Evolutionary conservation across 2,797 vertebrate species (phyloP).

Genomic region (Craterocephalus amniculus): DNA sequence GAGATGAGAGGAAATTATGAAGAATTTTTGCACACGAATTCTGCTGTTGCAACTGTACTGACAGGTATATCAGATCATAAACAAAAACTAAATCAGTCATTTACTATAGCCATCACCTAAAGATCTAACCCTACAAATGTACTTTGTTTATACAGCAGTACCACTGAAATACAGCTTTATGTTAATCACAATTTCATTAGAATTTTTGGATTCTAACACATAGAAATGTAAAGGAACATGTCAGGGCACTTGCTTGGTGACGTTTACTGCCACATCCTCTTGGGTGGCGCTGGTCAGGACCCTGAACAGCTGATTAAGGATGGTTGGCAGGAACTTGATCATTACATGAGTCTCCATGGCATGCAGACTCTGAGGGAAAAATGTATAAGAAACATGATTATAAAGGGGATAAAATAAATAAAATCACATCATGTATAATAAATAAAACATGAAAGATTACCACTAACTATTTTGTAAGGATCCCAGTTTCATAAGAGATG

Average conservation of each 20-base stretch:
- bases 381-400: conserved; percentile 1
- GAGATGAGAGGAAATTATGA: not conserved
- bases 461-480: conserved; percentile 9
- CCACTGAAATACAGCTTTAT: not conserved
- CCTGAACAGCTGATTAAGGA: conserved; percentile 93
- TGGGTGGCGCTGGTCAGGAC: conserved; percentile 92
- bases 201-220: not conserved
- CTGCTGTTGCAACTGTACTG: not conserved
- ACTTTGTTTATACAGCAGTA: not conserved
- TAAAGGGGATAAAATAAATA: not conserved
- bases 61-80: not conserved
- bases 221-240: not conserved
- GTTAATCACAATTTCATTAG: not conserved
- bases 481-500: conserved; percentile 29
- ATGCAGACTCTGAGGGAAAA: conserved; percentile 89
- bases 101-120: not conserved
- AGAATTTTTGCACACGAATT: not conserved
- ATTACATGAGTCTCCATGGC: conserved; percentile 98
- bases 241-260: conserved; percentile 86
- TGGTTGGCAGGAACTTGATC: conserved; percentile 97
- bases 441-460: conserved; percentile 3
- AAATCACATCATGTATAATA: not conserved
- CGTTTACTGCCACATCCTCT: conserved; percentile 96
- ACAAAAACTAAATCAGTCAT: not conserved
- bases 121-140: not conserved